Evolutionary conservation across 2,888 invertebrate species (phyloP), one percentile per base, ranked within the genome.

Genomic region (Apamea monoglypha): DNA sequence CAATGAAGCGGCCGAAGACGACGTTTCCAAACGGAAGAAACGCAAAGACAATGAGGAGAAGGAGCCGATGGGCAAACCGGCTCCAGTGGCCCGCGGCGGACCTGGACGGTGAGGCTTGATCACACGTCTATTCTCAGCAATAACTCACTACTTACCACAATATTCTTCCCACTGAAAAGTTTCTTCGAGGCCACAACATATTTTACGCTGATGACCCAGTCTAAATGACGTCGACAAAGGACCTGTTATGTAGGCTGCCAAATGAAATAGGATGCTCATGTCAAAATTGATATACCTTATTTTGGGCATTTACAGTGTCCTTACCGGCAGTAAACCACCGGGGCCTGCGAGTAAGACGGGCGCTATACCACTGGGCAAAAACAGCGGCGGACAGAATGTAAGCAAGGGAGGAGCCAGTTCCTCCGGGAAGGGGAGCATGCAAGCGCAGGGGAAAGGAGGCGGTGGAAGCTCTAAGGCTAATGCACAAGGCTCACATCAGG

Each of bases 11-110:
- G 90, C 91, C 12, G 96, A 97, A 53, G 98, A 98, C 87, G 98
- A 98, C 29, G 98, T 98, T 76, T 97, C 97, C 63, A 98, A 98
- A 87, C 97, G 98, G 76, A 98, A 98, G 93, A 98, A 98, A 93
- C 97, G 98, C n/a, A 98, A 98, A 92, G 98, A 98, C 74, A 97
- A 97, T 56, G 97, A 98, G 84, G 96, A 96, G 77, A 94, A 97
- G 85, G 97, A 98, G 95, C 97, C 97, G 82, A 94, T 95, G 95
- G 96, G 97, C 91, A 96, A 96, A 92, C 94, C 96, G 92, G 96
- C 94, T 76, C 94, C 95, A 81, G 95, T 95, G 68, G 92, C 95
- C 2, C 93, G 96, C 25, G 89, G 93, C 8, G 93, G 94, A 29
- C 90, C 94, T 64, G 95, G 96, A 85, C 94, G 96, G 96, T 96